Evolutionary conservation across 2,888 invertebrate species (phyloP).

Genomic region (Cryptocephalus moraei): DNA sequence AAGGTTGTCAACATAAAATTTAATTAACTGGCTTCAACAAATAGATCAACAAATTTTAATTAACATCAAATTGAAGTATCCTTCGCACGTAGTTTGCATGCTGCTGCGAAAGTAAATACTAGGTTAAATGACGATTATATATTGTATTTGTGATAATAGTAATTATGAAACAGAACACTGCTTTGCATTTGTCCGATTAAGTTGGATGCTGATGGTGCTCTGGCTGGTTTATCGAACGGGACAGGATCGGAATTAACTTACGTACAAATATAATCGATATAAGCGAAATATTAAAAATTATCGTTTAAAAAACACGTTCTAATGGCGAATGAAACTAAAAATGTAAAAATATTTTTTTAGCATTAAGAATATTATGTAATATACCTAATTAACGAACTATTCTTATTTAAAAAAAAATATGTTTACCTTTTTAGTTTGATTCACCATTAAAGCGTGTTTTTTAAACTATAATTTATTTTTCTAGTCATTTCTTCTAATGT

Average conservation of each 20-base stretch:
- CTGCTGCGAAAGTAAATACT: slow-evolving; percentile 16
- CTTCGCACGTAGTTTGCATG: slow-evolving; percentile 16
- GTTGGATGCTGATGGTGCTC: slow-evolving; percentile 6
- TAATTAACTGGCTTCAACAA: slow-evolving; percentile 19
- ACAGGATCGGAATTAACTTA: not conserved
- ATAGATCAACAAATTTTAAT: slow-evolving; percentile 19
- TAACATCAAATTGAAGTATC: slow-evolving; percentile 18
- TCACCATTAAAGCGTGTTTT: too few species aligned
- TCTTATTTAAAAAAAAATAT: too few species aligned
- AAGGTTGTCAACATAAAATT: slow-evolving; percentile 18
- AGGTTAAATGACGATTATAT: slow-evolving; percentile 18
- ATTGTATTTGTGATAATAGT: slow-evolving; percentile 16
- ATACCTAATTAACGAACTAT: too few species aligned
- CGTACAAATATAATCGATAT: not conserved
- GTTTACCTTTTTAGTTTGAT: too few species aligned
- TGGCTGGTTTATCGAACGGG: not conserved
- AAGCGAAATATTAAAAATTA: too few species aligned
- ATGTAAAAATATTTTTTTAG: too few species aligned
- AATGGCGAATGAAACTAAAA: too few species aligned
- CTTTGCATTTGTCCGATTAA: slow-evolving; percentile 13
- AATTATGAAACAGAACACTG: slow-evolving; percentile 12
- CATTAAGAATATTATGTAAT: too few species aligned
- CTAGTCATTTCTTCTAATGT: too few species aligned
- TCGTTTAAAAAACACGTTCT: too few species aligned
- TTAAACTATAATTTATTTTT: too few species aligned